Conservation (phyloP, 2,113 vertebrate species). For the Nerophis lumbriciformis region DNA sequence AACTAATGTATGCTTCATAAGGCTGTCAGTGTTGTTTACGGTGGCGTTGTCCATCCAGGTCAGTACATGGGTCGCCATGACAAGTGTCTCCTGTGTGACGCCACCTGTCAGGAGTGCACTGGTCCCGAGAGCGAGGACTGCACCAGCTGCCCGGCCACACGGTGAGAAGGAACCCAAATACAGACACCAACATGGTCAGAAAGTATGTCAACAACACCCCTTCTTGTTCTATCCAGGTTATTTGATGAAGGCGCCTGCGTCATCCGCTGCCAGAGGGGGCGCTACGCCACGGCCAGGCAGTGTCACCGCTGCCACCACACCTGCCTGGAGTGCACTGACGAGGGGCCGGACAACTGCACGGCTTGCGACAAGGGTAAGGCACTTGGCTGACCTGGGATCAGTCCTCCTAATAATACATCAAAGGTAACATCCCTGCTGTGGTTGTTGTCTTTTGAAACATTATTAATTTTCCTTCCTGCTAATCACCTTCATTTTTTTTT, state of each 20-base stretch:
- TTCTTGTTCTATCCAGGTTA: conserved; percentile 46
- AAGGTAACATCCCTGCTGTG: too few species aligned
- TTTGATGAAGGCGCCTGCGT: conserved; percentile 78
- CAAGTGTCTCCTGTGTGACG: conserved; percentile 76
- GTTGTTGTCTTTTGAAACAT: neutral
- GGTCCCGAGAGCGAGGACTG: conserved; percentile 79
- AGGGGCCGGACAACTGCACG: conserved; percentile 79
- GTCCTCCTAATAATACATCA: neutral
- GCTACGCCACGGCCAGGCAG: conserved; percentile 70
- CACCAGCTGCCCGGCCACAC: conserved; percentile 69
- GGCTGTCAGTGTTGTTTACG: conserved; percentile 5
- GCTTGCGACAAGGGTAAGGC: conserved; percentile 79
- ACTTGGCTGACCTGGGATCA: neutral
- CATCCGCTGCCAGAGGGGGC: conserved; percentile 70
- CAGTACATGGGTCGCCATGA: conserved; percentile 69
- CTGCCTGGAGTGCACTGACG: conserved; percentile 80
- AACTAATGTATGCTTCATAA: too few species aligned
- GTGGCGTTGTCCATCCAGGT: conserved; percentile 61
- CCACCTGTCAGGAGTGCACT: conserved; percentile 76
- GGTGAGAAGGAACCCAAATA: conserved; percentile 65
- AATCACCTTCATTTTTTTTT: neutral
- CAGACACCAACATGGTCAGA: neutral
- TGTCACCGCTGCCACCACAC: conserved; percentile 85
- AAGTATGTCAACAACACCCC: neutral
- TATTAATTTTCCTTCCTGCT: neutral